Evolutionary conservation across 2,113 vertebrate genomes (phyloP).

Genomic region (Otolemur garnettii): DNA sequence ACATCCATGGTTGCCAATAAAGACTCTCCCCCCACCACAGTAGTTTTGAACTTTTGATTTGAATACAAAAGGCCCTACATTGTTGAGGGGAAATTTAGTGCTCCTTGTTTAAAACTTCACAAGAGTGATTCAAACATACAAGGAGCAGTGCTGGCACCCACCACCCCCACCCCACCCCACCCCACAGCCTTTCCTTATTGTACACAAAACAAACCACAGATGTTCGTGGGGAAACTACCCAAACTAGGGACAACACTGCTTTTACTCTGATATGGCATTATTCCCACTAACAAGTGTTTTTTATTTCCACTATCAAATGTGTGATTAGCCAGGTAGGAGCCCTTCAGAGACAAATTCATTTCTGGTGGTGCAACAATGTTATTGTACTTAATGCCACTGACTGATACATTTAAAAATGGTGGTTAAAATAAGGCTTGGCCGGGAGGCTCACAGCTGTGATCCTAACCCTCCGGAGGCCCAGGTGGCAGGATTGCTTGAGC

Average conservation of each 20-base stretch:
- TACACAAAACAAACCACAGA: slow-evolving; percentile 9
- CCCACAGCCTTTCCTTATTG: background rate
- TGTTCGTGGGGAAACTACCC: background rate
- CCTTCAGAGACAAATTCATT: background rate
- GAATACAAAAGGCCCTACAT: slow-evolving; percentile 69
- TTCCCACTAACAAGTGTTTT: slow-evolving; percentile 45
- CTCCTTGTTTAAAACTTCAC: slow-evolving; percentile 61
- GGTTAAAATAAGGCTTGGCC: too few species aligned
- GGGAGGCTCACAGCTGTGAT: too few species aligned
- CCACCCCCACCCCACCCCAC: background rate
- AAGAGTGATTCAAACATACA: slow-evolving; percentile 32
- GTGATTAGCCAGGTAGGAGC: slow-evolving; percentile 20
- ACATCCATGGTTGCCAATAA: slow-evolving; percentile 51
- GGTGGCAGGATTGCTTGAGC: too few species aligned
- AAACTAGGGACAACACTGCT: background rate
- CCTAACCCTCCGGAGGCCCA: too few species aligned
- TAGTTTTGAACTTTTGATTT: slow-evolving; percentile 65
- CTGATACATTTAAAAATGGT: background rate
- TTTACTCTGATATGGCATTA: background rate
- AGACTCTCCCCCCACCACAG: slow-evolving; percentile 14
- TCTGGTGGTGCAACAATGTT: background rate
- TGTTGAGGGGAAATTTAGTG: background rate
- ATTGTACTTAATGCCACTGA: background rate
- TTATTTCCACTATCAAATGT: background rate
- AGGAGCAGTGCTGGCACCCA: background rate